Conservation (phyloP, 35 echinoderm and acorn worm genomes). For the Apostichopus californicus region DNA sequence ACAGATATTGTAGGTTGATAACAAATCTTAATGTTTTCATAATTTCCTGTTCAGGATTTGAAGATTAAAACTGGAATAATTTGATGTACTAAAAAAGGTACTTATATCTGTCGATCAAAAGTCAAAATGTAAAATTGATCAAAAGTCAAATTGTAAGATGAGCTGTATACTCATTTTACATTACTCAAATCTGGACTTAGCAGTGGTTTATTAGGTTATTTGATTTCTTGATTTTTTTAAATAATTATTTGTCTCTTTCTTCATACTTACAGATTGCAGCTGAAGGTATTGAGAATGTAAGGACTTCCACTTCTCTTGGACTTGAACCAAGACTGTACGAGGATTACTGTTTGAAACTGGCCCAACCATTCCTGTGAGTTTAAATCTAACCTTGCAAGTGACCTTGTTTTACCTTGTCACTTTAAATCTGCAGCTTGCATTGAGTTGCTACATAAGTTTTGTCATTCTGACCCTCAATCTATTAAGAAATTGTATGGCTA, state of each 20-base stretch:
- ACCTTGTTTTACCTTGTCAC: too few relatives aligned
- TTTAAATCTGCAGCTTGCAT: too few relatives aligned
- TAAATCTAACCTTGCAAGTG: too few relatives aligned
- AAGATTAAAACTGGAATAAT: background rate
- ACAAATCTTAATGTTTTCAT: background rate
- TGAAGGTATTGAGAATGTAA: slow-evolving; percentile 84
- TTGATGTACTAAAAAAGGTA: background rate
- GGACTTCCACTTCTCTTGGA: slow-evolving; percentile 75
- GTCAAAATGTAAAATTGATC: too few relatives aligned
- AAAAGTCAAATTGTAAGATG: too few relatives aligned
- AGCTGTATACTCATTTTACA: too few relatives aligned
- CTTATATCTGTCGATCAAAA: background rate
- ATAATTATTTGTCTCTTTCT: background rate
- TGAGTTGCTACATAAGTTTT: too few relatives aligned
- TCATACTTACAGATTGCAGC: slow-evolving; percentile 63
- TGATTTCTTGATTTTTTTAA: too few relatives aligned
- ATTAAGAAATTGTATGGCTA: too few relatives aligned
- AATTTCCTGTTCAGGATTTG: background rate
- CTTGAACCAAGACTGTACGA: slow-evolving; percentile 72
- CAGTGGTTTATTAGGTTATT: too few relatives aligned
- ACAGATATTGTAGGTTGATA: background rate
- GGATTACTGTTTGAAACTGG: slow-evolving; percentile 64
- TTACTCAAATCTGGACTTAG: too few relatives aligned
- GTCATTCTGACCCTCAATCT: too few relatives aligned
- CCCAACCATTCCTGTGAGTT: slow-evolving; percentile 74